phyloP scores from a whole-genome alignment of 1,140 invertebrate species.

The Battus philenor region DNA sequence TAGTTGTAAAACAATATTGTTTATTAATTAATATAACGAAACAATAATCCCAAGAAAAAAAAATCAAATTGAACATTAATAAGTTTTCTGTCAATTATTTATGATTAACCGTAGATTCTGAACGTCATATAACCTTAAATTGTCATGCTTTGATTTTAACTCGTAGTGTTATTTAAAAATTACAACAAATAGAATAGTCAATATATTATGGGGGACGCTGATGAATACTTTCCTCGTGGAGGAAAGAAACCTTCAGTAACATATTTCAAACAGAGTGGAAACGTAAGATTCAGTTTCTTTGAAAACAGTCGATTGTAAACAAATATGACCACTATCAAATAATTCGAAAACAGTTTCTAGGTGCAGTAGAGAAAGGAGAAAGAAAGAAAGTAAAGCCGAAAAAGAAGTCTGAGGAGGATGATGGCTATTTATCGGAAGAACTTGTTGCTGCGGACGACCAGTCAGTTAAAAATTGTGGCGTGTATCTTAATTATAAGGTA shows the following conservation, averaged over 20 bases:
- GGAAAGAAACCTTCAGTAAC: constrained; percentile 68
- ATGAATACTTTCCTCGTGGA: constrained; percentile 75
- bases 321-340: constrained; percentile 10
- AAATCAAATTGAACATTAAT: too few species aligned
- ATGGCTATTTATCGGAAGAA: constrained; percentile 65
- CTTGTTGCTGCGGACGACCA: constrained; percentile 39
- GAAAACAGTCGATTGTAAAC: constrained; percentile 2
- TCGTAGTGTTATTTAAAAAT: not conserved
- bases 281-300: constrained; percentile 50
- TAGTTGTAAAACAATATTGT: too few species aligned
- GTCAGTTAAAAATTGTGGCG: constrained; percentile 54
- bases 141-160: constrained; percentile 15
- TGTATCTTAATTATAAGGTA: constrained; percentile 64
- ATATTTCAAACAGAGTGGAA: constrained; percentile 60
- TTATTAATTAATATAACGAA: too few species aligned
- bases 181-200: constrained; percentile 7
- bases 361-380: constrained; percentile 49
- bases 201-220: constrained; percentile 48
- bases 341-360: constrained; percentile 55
- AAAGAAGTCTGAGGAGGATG: constrained; percentile 57
- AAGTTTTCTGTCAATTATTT: too few species aligned
- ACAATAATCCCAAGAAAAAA: too few species aligned
- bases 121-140: constrained; percentile 29
- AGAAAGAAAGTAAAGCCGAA: constrained; percentile 61
- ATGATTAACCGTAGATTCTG: too few species aligned